Evolutionary conservation across 2,797 vertebrate genomes (phyloP), one percentile per base, ranked within the genome.

Genomic region (Tragopan temminckii): DNA sequence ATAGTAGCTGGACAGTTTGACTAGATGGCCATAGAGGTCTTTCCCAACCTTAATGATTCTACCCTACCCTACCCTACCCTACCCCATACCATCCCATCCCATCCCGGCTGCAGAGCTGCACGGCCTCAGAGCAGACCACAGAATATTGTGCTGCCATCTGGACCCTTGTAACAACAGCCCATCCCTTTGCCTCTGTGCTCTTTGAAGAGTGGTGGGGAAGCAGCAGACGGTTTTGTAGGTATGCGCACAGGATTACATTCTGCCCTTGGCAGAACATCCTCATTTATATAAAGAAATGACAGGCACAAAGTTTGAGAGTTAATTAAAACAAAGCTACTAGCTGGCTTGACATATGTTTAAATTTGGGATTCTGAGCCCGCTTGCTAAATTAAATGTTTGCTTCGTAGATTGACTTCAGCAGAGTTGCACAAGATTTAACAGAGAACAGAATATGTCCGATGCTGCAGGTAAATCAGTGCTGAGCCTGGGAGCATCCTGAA

Each of bases 311-410:
- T 94, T 94, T 90, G 91, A 90, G 85, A 95, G 90, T 88, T 96
- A 94, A 94, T 96, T 96, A 94, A 94, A 96, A 94, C 92, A 95
- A 94, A 96, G 89, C 79, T 94, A 88, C 66, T 91, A 62, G 80
- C 93, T 96, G 95, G 74, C 89, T 94, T 88, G 94, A 91, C 85
- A 86, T 94, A 89, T 94, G 93, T 91, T 95, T 96, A 86, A 91
- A 96, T 95, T 91, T 93, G 90, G 93, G 90, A 94, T 95, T 84
- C 72, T 53, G 79, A 89, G 87, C 67, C 80, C 89, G 72, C 80
- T 79, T 45, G 72, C 90, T 95, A 91, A 93, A 93, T 95, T 93
- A 92, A 93, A 89, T 91, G 89, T 96, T 96, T 96, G 91, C 91
- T 80, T 94, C 43, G 2, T 87, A 94, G 94, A 95, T 85, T 83